Percentiles rank a stretch among this genome's conserved stretches.
Evolutionary conservation across 2,888 invertebrate species (phyloP).

Genomic region (Timema podura): DNA sequence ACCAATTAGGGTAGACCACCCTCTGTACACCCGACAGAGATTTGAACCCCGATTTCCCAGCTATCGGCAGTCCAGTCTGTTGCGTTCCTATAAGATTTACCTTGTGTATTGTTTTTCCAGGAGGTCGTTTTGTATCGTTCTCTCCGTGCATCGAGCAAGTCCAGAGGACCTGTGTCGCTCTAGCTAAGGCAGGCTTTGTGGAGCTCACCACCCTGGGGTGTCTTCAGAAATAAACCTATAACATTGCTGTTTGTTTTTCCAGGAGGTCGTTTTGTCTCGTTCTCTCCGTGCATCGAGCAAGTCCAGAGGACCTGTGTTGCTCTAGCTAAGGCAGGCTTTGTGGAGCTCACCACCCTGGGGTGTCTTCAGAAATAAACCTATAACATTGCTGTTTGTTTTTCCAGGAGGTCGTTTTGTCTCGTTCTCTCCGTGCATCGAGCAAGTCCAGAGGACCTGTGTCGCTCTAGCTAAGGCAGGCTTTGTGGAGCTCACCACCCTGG

Average conservation of each 20-base stretch:
- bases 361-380: conserved; percentile 64
- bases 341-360: conserved; percentile 82
- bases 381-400: conserved; percentile 15
- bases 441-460: conserved; percentile 86
- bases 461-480: conserved; percentile 71
- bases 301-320: conserved; percentile 82
- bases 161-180: conserved; percentile 73
- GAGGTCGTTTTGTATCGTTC: conserved; percentile 94
- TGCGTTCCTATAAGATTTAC: too few relatives aligned
- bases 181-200: conserved; percentile 72
- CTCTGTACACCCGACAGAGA: too few relatives aligned
- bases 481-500: conserved; percentile 79
- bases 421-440: conserved; percentile 99
- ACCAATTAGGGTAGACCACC: too few relatives aligned
- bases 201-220: conserved; percentile 86
- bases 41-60: too few relatives aligned
- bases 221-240: conserved; percentile 57
- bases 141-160: conserved; percentile 99
- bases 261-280: conserved; percentile 94
- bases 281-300: conserved; percentile 99
- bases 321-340: conserved; percentile 70
- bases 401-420: conserved; percentile 92
- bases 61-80: too few relatives aligned
- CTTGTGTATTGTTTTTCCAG: conserved; percentile 45
- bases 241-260: conserved; percentile 33